phyloP scores from a whole-genome alignment of 2,797 vertebrate genomes.

The Chloroceryle inda region DNA sequence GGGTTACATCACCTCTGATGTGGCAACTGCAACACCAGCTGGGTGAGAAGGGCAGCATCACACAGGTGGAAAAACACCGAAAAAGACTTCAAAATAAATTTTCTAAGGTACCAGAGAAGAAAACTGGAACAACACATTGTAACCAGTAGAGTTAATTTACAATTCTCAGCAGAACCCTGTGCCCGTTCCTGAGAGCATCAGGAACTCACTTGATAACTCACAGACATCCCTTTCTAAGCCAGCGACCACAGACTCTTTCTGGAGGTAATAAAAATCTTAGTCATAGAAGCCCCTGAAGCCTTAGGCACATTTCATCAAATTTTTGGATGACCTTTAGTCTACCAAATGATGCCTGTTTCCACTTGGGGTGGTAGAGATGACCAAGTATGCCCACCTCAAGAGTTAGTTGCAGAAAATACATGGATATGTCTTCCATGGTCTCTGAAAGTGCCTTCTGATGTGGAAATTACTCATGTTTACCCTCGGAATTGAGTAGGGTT shows the following conservation, averaged over 20 bases:
- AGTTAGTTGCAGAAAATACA: background rate
- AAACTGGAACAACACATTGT: background rate
- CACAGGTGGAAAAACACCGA: background rate
- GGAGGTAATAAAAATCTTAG: background rate
- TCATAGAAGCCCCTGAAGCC: background rate
- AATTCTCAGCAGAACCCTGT: background rate
- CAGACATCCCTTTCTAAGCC: background rate
- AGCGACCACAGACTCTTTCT: background rate
- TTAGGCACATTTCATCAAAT: background rate
- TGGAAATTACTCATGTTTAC: background rate
- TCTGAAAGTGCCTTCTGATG: background rate
- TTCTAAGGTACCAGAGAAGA: background rate
- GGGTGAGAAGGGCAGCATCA: background rate
- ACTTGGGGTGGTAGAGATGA: background rate
- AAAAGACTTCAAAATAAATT: background rate
- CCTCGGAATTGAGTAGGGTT: background rate
- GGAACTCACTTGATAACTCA: background rate
- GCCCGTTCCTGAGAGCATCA: background rate
- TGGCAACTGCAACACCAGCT: background rate
- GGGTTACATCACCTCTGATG: rapidly evolving
- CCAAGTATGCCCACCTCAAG: background rate
- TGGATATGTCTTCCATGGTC: background rate
- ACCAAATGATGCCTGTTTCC: background rate
- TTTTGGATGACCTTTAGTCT: background rate
- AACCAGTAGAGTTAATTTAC: background rate